Conservation (phyloP, 2,113 vertebrate genomes). For the Phalacrocorax pelagicus region DNA sequence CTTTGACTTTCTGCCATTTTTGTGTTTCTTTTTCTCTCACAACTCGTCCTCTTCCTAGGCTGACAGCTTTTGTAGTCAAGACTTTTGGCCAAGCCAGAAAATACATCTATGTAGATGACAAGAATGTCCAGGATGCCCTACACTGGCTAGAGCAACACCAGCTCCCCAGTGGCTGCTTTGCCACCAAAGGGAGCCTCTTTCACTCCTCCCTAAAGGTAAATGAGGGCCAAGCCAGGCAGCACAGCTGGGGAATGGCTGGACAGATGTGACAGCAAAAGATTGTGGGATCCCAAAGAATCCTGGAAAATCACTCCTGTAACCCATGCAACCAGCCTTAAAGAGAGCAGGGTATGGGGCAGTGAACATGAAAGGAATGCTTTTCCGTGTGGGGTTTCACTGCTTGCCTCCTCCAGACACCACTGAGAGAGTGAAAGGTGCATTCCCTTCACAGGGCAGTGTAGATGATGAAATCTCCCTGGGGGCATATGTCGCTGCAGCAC, state of each 20-base stretch:
- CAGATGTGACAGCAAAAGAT: background rate
- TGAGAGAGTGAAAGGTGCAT: background rate
- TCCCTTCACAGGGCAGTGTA: constrained; percentile 72
- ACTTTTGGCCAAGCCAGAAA: constrained; percentile 76
- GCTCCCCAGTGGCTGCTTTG: constrained; percentile 75
- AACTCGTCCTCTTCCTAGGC: constrained; percentile 63
- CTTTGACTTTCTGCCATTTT: background rate
- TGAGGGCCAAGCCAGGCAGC: background rate
- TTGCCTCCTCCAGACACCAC: background rate
- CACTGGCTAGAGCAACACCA: constrained; percentile 77
- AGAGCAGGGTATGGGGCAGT: background rate
- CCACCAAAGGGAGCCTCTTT: constrained; percentile 76
- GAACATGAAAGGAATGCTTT: background rate
- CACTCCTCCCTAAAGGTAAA: constrained; percentile 83
- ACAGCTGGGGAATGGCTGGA: background rate
- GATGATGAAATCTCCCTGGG: constrained; percentile 82
- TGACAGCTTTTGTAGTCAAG: constrained; percentile 88
- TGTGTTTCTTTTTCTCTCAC: background rate
- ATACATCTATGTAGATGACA: constrained; percentile 77
- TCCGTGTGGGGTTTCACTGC: background rate
- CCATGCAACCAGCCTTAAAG: background rate
- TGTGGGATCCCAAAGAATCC: background rate
- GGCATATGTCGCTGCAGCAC: constrained; percentile 79
- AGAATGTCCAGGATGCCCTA: constrained; percentile 69
- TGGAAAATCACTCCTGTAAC: background rate